These are phyloP conservation scores for Ectemnius lituratus DNA, from an alignment of 2,888 invertebrate species.

Conservation along the genomic window DNA sequence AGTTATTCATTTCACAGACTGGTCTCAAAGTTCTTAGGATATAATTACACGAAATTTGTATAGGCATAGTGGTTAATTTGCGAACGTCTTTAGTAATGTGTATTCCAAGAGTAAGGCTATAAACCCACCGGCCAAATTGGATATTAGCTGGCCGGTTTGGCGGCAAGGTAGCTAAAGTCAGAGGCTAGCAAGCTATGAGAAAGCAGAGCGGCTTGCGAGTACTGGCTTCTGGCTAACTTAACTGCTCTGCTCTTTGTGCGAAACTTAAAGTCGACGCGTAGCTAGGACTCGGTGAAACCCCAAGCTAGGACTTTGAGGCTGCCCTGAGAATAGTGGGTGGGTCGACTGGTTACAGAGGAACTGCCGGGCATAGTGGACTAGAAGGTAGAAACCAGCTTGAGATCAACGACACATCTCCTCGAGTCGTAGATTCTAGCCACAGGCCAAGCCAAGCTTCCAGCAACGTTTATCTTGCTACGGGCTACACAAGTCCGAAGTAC, in stretches of 20 bases:
- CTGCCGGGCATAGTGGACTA: conserved; percentile 42
- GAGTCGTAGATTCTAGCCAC: conserved; percentile 47
- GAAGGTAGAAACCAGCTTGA: conserved; percentile 55
- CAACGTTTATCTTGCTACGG: conserved; percentile 55
- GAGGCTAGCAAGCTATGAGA: conserved; percentile 19
- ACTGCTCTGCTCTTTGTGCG: conserved; percentile 56
- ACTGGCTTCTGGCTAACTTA: conserved; percentile 51
- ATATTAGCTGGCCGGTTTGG: too few species aligned
- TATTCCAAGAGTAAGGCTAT: too few species aligned
- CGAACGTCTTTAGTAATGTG: too few species aligned
- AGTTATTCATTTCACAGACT: too few species aligned
- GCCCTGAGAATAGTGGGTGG: conserved; percentile 22
- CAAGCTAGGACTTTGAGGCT: conserved; percentile 49
- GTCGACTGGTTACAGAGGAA: conserved; percentile 45
- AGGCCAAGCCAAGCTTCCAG: conserved; percentile 31
- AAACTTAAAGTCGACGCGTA: conserved; percentile 58
- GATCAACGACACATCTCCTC: conserved; percentile 54
- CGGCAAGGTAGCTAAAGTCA: too few species aligned
- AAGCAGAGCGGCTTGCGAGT: conserved; percentile 41
- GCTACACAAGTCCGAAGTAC: conserved; percentile 42
- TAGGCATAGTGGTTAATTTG: too few species aligned
- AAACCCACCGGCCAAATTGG: too few species aligned
- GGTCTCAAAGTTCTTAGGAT: too few species aligned
- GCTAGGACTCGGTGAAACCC: conserved; percentile 16
- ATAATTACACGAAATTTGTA: too few species aligned